Evolutionary conservation across 1,140 invertebrate species (phyloP).

Genomic region (Euwallacea fornicatus): DNA sequence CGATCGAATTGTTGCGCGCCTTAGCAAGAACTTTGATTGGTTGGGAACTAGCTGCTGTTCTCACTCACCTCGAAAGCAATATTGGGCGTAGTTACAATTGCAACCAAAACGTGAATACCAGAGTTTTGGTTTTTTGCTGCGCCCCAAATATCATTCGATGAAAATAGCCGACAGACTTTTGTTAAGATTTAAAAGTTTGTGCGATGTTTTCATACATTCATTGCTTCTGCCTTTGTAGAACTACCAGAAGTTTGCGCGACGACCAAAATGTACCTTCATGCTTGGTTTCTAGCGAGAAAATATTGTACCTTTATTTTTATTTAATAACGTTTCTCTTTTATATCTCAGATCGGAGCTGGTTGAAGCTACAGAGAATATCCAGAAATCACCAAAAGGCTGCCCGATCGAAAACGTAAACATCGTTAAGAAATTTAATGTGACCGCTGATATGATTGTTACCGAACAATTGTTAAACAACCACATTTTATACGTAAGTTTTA

Average conservation of each 20-base stretch:
- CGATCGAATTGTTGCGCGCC: no score
- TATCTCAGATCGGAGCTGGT: no score
- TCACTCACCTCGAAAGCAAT: no score
- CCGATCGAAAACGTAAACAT: constrained; percentile 2
- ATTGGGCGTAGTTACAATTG: no score
- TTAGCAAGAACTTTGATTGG: no score
- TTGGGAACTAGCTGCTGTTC: no score
- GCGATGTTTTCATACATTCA: constrained; percentile 32
- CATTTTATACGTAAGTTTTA: constrained; percentile 45
- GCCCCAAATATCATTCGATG: constrained; percentile 13
- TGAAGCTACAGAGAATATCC: no score
- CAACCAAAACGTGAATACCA: constrained; percentile 11
- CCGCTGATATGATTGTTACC: constrained; percentile 36
- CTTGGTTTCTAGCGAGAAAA: no score
- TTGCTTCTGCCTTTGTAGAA: not conserved
- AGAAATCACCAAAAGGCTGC: not conserved
- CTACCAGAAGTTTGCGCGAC: no score
- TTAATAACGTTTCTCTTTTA: no score
- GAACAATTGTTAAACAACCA: constrained; percentile 40
- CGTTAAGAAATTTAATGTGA: not conserved
- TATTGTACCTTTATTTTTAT: no score
- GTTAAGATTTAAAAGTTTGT: constrained; percentile 21
- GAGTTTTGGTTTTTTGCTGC: not conserved
- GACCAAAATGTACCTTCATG: no score
- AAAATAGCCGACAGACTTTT: constrained; percentile 33